These are phyloP conservation scores for Myodes glareolus DNA, from an alignment of 2,113 vertebrate genomes.

Conservation along the genomic window DNA sequence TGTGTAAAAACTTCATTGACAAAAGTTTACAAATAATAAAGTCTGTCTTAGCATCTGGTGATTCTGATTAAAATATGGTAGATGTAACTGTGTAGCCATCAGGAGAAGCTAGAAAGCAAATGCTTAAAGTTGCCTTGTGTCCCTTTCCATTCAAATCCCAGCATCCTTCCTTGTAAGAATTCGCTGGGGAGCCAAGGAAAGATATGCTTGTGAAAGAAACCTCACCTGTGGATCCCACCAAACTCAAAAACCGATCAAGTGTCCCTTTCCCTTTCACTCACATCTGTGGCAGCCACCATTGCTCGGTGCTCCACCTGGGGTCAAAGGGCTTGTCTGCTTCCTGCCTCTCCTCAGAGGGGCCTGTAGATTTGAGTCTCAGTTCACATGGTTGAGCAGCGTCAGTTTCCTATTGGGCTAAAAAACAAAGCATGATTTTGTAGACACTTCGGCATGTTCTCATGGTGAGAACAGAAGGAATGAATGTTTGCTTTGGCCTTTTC, in stretches of 20 bases:
- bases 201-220: too few species aligned
- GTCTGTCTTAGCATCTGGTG: neutral
- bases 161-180: neutral
- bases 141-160: neutral
- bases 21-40: neutral
- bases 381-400: neutral
- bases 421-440: neutral
- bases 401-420: neutral
- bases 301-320: neutral
- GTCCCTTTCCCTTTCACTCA: neutral
- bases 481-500: neutral
- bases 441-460: neutral
- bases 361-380: neutral
- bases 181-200: neutral
- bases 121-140: neutral
- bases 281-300: neutral
- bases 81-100: neutral
- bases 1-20: neutral
- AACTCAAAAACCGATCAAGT: neutral
- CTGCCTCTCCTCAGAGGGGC: neutral
- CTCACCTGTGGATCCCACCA: neutral
- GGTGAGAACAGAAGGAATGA: neutral
- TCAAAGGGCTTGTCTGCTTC: neutral
- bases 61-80: neutral
- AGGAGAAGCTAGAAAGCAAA: neutral